Base-by-base conservation (phyloP, 1,140 invertebrate species). In the Drosophila prosaltans region DNA sequence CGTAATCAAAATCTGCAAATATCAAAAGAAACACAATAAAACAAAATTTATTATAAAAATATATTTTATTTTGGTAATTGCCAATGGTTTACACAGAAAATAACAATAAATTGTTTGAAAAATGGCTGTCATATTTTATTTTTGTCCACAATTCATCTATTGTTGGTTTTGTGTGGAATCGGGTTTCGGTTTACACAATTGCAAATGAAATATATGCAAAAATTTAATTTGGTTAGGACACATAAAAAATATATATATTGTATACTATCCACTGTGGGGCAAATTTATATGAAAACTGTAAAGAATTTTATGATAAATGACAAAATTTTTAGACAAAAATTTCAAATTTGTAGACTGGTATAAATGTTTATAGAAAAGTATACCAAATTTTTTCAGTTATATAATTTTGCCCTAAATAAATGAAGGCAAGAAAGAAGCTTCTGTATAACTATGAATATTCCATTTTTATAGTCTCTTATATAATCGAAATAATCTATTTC, bases 101-200 rank as follows among this genome's bases (percentile, higher is more conserved):
- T 48, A 48, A 43, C 41, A 41, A 48, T 48, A 43, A 30, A 41
- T 63, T 63, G 36, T n/a, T 39, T 39, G 57, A 24, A 39, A 59
- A 39, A 59, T 59, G 57, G n/a, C 32, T 59, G 32, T 59, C n/a
- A 59, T 59, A 59, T 59, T 59, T 59, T 39, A 59, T 59, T 51
- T 51, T 26, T 26, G 9, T 39, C 57, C 32, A 36, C 55, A 58
- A 36, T 21, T 21, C 30, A 21, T 58, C 55, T 30, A 16, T 63
- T 63, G 60, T 63, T 63, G 39, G 3, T 63, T 24, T 63, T 43
- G 40, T 63, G 6, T 26, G 21, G 16, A 16, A 16, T 16, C 16
- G 16, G 21, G 45, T 26, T 51, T 51, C 45, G 6, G 21, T 24
- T 51, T 51, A 51, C 45, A 51, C 45, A 51, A 51, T 51, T 10